Conservation (phyloP, 2,797 vertebrate genomes). For the Anguilla obscura region DNA sequence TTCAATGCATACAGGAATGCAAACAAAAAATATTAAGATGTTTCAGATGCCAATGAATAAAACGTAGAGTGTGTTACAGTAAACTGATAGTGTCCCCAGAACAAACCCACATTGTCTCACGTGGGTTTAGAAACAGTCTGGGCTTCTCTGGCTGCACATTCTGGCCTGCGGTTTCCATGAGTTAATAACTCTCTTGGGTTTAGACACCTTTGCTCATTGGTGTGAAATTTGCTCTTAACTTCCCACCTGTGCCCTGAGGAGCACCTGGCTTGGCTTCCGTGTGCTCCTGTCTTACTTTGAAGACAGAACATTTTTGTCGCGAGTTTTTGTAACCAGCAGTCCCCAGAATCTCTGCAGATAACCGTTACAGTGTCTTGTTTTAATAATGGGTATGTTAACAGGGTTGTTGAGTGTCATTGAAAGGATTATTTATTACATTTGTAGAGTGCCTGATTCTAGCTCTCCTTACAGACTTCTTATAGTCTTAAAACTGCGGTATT, state of each 20-base stretch:
- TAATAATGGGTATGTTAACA: not conserved
- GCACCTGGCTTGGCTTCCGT: not conserved
- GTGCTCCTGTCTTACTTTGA: not conserved
- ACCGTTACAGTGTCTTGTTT: not conserved
- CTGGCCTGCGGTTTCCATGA: not conserved
- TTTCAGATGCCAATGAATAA: not conserved
- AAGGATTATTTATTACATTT: not conserved
- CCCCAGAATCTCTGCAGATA: not conserved
- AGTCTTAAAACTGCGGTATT: not conserved
- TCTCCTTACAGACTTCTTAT: not conserved
- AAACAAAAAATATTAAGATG: not conserved
- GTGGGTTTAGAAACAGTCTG: not conserved
- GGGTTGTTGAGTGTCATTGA: not conserved
- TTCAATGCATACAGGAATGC: not conserved
- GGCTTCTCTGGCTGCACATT: not conserved
- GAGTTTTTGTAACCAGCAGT: not conserved
- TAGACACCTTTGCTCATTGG: not conserved
- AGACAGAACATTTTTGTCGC: not conserved
- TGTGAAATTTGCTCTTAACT: not conserved
- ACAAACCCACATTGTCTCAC: not conserved
- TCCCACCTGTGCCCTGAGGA: not conserved
- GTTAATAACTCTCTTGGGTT: not conserved
- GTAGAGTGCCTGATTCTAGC: not conserved
- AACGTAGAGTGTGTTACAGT: not conserved
- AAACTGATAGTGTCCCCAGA: not conserved